Percentiles rank a stretch among this genome's conserved stretches.
These are phyloP conservation scores for Pteromalus puparum DNA, from an alignment of 1,140 invertebrate genomes.

Conservation along the genomic window DNA sequence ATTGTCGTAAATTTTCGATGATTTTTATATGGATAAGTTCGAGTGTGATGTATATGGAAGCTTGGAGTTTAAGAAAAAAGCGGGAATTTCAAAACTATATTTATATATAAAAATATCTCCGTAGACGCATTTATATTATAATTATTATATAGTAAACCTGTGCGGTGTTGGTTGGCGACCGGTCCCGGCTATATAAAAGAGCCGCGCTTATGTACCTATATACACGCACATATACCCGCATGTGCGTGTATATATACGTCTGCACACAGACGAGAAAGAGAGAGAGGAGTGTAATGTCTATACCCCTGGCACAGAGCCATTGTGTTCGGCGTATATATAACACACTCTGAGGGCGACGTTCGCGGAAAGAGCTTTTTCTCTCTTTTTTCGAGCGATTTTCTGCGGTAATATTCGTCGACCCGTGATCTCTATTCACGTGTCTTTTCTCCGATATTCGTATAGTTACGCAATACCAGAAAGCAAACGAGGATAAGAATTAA, in stretches of 20 bases:
- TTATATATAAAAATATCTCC: no score
- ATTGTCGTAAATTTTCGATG: no score
- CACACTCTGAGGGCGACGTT: not conserved
- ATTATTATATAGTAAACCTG: not conserved
- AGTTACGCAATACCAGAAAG: not conserved
- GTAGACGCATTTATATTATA: no score
- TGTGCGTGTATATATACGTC: no score
- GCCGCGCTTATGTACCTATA: no score
- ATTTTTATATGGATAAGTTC: no score
- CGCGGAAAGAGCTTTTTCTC: not conserved
- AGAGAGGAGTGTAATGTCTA: not conserved
- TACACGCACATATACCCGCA: no score
- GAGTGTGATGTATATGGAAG: no score
- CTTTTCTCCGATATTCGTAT: not conserved
- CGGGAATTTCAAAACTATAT: no score
- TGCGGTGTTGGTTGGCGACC: not conserved
- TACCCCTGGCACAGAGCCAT: not conserved
- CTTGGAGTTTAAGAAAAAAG: no score
- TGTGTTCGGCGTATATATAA: not conserved
- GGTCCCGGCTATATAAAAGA: not conserved
- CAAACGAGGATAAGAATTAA: not conserved
- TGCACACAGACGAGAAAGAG: not conserved
- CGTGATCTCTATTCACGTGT: no score
- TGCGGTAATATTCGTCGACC: no score
- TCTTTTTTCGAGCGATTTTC: not conserved